Evolutionary conservation across 2,888 invertebrate genomes (phyloP), one percentile per base, ranked within the genome.

Genomic region (Drosophila antonietae): DNA sequence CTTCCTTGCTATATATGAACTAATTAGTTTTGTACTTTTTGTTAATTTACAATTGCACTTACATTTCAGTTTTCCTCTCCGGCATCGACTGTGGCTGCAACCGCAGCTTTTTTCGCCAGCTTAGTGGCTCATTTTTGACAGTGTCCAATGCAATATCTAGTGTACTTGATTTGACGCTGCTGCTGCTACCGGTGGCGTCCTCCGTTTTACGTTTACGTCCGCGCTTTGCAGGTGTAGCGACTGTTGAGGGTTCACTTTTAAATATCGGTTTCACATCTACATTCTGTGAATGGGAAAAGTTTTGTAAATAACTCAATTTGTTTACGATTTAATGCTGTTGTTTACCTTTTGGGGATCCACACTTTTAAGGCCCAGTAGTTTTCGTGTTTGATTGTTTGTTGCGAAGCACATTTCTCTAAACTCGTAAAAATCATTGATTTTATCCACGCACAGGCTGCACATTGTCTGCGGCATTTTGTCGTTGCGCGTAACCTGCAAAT

Each of bases 401-500:
- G 94, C 92, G 47, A 92, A 92, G 79, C 95, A 94, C 94, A 94
- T 93, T 73, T 94, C 93, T 15, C 94, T 90, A 87, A 95, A 95
- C 85, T 95, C 94, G 41, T 94, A 94, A 90, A 94, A 95, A 78
- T 95, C 95, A 82, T 94, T 94, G 63, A 95, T 94, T 91, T 95
- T 95, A 79, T 95, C 95, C 18, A 94, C 94, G 46, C 95, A 95
- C 14, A 94, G 83, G 78, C 94, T 94, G 75, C 95, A 95, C 62
- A 95, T 94, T 14, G 94, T 92, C 0, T 95, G 95, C 0, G 95
- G 95, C 95, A 95, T 95, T 84, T 93, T 94, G 76, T 95, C 95
- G 68, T 94, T 93, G 72, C 93, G 92, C 9, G 92, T 90, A 1
- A 95, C 94, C 95, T 95, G 68, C 20, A 73, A 78, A 55, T 39